Base-by-base conservation (phyloP, 2,888 invertebrate species). In the Sussaba pulchella region DNA sequence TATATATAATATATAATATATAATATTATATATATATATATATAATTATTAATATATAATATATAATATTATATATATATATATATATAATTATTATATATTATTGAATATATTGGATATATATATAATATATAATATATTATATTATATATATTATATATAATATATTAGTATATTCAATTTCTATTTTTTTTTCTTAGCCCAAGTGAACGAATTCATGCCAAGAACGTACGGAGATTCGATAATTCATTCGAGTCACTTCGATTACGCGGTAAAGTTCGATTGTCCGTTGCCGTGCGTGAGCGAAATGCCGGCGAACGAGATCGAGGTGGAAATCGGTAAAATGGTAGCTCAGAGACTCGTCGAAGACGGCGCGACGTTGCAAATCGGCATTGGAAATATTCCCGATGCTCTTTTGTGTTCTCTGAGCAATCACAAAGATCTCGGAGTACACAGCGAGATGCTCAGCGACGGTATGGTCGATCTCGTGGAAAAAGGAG, bases 401-500 rank as follows among this genome's bases (percentile, higher is more conserved):
- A 98, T 99, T 88, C 99, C 99, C 0, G 98, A 99, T 92, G 98
- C 98, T 1, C 98, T 98, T 1, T 93, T 99, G 0, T 93, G 95
- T 0, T 95, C 95, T 0, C 93, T 99, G 77, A 95, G 94, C 77
- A 94, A 95, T 87, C 99, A 99, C 94, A 97, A 98, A 90, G 97
- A 99, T 92, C 94, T 99, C 43, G 99, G 99, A 21, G 95, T 99
- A 76, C 99, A 99, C 93, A 98, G 99, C 0, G 99, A 99, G 93
- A 99, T 99, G 99, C 98, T 99, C 93, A 96, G 97, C 87, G 97
- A 97, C 70, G 99, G 99, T 6, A 96, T 99, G 66, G 96, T 99
- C 31, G 97, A 98, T 87, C 94, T 99, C 50, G 96, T 98, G 8
- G 94, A 95, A 63, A 94, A 95, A 6, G 99, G 99, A 0, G 97